Evolutionary conservation across 2,888 invertebrate genomes (phyloP), one percentile per base, ranked within the genome.

Genomic region (Neuroscelio doddi): DNA sequence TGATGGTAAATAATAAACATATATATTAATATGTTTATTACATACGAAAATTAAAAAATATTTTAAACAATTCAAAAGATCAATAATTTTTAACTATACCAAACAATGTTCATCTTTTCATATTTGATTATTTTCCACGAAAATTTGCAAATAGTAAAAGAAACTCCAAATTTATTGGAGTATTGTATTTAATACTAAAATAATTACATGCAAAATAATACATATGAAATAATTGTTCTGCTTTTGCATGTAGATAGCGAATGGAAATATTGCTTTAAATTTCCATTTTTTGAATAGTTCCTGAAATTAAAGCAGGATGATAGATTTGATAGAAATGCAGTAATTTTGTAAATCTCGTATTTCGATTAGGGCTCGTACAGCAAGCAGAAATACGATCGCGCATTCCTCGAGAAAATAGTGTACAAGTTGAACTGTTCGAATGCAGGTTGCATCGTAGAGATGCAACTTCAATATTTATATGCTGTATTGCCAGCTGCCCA

Each of bases 381-480:
- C 41, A 38, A 58, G 15, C 45, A 30, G 46, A 59, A 42, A 47
- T 39, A 34, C 47, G 42, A 2, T 21, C 21, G 21, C 34, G 32
- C 50, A 38, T 50, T 39, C 10, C 34, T 45, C 47, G 55, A 44
- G 42, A 46, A 42, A 51, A 36, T 42, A 49, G 32, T 21, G 62
- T 62, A 58, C 58, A 50, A 52, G 46, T 63, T 61, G 51, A 66
- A 68, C 57, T 58, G 65, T 56, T 57, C 63, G 52, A 61, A 67
- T 70, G 68, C 67, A 63, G 68, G 71, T 68, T 75, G 71, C 75
- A 74, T 74, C 75, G 73, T 53, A 55, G 64, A 73, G 74, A 70
- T 71, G 69, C 71, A 71, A 65, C 71, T 73, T 70, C 75, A 72
- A 74, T 75, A 75, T 76, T 75, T 73, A 76, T 75, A 74, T 69